Evolutionary conservation across 2,797 vertebrate species (phyloP), one percentile per base, ranked within the genome.

Genomic region (Argentina silus): DNA sequence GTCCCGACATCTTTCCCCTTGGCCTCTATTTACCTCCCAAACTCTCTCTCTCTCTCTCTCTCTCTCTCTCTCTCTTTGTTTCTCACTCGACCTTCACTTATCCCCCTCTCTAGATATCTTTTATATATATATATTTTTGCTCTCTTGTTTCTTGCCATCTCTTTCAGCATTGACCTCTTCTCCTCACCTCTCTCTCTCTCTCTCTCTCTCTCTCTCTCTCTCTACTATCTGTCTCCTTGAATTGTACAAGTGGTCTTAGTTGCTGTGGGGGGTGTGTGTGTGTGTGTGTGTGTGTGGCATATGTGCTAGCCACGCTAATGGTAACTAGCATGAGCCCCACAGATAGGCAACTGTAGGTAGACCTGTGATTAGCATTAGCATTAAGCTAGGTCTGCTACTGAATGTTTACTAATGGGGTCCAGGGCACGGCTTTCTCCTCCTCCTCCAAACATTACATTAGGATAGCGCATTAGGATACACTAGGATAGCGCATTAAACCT

Each of bases 211-310:
- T 21, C 27, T 51, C 66, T 73, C 44, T 67, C 51, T 55, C 67
- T 47, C 47, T 51, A 76, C 62, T 72, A 77, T 79, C 80, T 83
- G 85, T 78, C 87, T 86, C 74, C 79, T 82, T 75, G 80, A 86
- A 84, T 89, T 84, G 85, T 76, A 81, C 74, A 63, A 61, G 74
- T 70, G 75, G 36, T 75, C 69, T 80, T 62, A 65, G 65, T 65
- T 78, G 76, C 78, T 74, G 73, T 74, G 57, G 27, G 67, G 21
- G 42, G 73, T 83, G 63, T 21, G 44, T 48, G 17, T 48, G 59
- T 36, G 63, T 65, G 63, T 43, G 44, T 64, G 36, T 64, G 10
- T 66, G 45, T 23, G 45, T 21, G 44, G 45, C 21, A 11, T 44
- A 17, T 65, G 19, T 48, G 45, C 27, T 36, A 36, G 27, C 27